A percentile compares a stretch with the other conserved stretches of the same genome.
These are phyloP conservation scores for Epistrophe grossulariae DNA, from an alignment of 2,888 invertebrate genomes.

Conservation along the genomic window DNA sequence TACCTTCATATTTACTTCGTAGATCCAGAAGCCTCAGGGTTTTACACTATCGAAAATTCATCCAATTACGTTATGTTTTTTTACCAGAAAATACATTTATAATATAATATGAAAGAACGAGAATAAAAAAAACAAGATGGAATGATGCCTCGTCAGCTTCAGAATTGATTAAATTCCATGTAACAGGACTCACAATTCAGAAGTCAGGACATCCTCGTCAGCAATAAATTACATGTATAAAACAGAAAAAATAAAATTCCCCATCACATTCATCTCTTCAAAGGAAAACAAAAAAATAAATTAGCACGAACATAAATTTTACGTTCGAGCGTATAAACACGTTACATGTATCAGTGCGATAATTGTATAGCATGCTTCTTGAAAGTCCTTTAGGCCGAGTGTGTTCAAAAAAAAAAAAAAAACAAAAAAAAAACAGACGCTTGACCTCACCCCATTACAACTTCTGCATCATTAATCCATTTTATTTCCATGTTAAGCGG, in stretches of 20 bases:
- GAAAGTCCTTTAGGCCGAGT: constrained; percentile 5
- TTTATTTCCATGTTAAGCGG: constrained; percentile 33
- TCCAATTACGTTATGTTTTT: constrained; percentile 22
- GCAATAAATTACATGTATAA: constrained; percentile 8
- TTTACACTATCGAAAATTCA: constrained; percentile 8
- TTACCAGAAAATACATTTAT: not conserved
- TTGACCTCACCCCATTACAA: constrained; percentile 25
- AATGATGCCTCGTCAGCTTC: constrained; percentile 51
- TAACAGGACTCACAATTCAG: constrained; percentile 10
- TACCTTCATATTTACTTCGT: not conserved
- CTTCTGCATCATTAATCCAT: constrained; percentile 51
- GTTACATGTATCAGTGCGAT: constrained; percentile 32
- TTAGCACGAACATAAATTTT: constrained; percentile 9
- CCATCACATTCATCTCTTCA: constrained; percentile 7
- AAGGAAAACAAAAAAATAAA: constrained; percentile 23
- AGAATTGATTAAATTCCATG: constrained; percentile 60
- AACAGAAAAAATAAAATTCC: constrained; percentile 9
- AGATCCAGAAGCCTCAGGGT: not conserved
- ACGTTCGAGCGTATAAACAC: constrained; percentile 28
- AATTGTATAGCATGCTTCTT: constrained; percentile 27
- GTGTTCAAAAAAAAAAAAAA: not conserved
- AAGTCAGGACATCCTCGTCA: constrained; percentile 2
- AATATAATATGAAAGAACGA: constrained; percentile 1
- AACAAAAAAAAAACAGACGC: not conserved
- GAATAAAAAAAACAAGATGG: constrained; percentile 5